phyloP scores from a whole-genome alignment of 2,888 invertebrate species.

The Ormyrus thymus region DNA sequence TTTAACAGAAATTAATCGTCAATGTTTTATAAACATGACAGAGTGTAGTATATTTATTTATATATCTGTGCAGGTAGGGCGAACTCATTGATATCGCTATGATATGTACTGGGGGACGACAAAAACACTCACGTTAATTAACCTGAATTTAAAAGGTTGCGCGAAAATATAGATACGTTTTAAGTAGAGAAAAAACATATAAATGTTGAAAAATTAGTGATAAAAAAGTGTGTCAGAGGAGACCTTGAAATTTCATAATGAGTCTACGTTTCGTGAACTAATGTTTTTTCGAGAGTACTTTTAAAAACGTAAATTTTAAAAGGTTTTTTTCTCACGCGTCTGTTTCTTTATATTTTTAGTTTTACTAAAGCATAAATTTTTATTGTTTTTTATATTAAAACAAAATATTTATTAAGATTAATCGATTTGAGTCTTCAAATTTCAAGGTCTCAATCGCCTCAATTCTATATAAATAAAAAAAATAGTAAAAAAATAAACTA shows the following conservation, averaged over 20 bases:
- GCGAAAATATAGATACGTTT: conserved; percentile 63
- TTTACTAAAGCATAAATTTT: conserved; percentile 49
- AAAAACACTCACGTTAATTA: conserved; percentile 58
- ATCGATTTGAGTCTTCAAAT: conserved; percentile 40
- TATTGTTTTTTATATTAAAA: conserved; percentile 52
- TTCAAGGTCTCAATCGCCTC: conserved; percentile 50
- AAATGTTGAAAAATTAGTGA: conserved; percentile 53
- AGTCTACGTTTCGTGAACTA: neutral
- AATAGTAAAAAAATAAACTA: conserved; percentile 42
- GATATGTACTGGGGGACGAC: conserved; percentile 62
- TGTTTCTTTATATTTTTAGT: conserved; percentile 44
- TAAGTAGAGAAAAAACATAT: conserved; percentile 53
- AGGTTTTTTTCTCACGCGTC: conserved; percentile 12
- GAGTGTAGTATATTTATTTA: conserved; percentile 72
- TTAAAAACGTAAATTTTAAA: conserved; percentile 45
- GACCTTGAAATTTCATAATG: conserved; percentile 55
- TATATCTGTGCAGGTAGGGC: conserved; percentile 69
- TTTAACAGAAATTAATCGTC: conserved; percentile 73
- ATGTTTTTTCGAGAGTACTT: conserved; percentile 38
- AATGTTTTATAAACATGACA: conserved; percentile 75
- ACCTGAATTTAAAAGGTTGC: conserved; percentile 63
- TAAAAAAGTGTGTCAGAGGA: conserved; percentile 35
- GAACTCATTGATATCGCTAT: conserved; percentile 64
- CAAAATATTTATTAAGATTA: conserved; percentile 16
- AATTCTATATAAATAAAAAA: conserved; percentile 45